Percentiles rank a stretch among this genome's conserved stretches.
phyloP scores from a whole-genome alignment of 2,113 vertebrate genomes.

The Genyomyrus donnyi region DNA sequence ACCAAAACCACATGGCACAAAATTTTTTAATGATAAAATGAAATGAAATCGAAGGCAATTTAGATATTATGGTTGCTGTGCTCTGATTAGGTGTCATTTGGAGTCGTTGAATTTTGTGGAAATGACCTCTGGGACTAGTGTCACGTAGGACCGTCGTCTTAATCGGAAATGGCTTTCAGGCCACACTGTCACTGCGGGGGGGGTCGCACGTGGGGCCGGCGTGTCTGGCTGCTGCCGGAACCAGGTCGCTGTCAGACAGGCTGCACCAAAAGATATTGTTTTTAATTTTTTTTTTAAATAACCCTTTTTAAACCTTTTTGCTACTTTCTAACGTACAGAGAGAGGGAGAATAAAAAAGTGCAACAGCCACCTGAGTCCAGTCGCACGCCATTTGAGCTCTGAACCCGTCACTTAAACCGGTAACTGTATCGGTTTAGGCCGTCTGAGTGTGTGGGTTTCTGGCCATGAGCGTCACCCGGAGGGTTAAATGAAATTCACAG shows the following conservation, averaged over 20 bases:
- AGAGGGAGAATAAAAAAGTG: neutral
- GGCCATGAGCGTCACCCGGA: constrained; percentile 22
- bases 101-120: neutral
- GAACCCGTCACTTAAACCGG: neutral
- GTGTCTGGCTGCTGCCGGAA: neutral
- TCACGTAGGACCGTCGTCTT: neutral
- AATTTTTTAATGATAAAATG: neutral
- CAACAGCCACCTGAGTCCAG: neutral
- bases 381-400: neutral
- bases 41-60: neutral
- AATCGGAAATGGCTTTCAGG: neutral
- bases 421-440: neutral
- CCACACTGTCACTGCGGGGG: neutral
- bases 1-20: neutral
- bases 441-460: neutral
- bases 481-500: constrained; percentile 23
- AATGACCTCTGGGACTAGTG: neutral
- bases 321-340: neutral
- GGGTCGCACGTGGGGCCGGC: neutral
- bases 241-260: neutral
- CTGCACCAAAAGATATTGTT: neutral
- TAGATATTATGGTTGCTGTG: neutral
- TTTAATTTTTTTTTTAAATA: neutral
- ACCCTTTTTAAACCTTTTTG: neutral
- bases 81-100: neutral